Evolutionary conservation across 2,888 invertebrate species (phyloP).

Genomic region (Horisme vitalbata): DNA sequence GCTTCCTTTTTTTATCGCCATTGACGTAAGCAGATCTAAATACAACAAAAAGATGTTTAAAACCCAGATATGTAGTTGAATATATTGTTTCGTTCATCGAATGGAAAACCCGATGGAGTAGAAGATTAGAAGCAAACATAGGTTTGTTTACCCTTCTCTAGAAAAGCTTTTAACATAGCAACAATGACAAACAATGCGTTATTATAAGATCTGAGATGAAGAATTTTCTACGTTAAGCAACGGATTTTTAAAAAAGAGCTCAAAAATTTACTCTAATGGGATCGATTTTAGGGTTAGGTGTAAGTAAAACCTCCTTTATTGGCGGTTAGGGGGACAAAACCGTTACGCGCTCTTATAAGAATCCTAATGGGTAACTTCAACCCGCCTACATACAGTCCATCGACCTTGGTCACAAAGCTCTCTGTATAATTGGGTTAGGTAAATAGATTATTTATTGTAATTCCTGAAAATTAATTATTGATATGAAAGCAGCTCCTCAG

Average conservation of each 20-base stretch:
- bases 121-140: slow-evolving; percentile 26
- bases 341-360: not conserved
- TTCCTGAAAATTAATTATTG: slow-evolving; percentile 63
- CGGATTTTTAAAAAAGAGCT: too few species aligned
- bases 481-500: slow-evolving; percentile 64
- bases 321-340: slow-evolving; percentile 1
- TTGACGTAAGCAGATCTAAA: too few species aligned
- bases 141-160: slow-evolving; percentile 11
- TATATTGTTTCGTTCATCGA: slow-evolving; percentile 22
- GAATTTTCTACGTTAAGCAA: slow-evolving; percentile 4
- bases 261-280: not conserved
- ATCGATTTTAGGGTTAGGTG: not conserved
- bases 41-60: not conserved
- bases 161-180: slow-evolving; percentile 19
- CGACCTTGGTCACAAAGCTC: too few species aligned
- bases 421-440: not conserved
- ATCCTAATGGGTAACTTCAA: not conserved
- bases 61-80: slow-evolving; percentile 15
- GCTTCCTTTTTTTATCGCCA: too few species aligned
- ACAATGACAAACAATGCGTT: slow-evolving; percentile 6
- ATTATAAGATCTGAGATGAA: slow-evolving; percentile 7
- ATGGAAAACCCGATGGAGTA: slow-evolving; percentile 27
- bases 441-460: slow-evolving; percentile 31
- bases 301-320: not conserved
- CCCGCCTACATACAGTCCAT: too few species aligned